Base-by-base conservation (phyloP, 2,888 invertebrate species). In the Exocentrus adspersus region DNA sequence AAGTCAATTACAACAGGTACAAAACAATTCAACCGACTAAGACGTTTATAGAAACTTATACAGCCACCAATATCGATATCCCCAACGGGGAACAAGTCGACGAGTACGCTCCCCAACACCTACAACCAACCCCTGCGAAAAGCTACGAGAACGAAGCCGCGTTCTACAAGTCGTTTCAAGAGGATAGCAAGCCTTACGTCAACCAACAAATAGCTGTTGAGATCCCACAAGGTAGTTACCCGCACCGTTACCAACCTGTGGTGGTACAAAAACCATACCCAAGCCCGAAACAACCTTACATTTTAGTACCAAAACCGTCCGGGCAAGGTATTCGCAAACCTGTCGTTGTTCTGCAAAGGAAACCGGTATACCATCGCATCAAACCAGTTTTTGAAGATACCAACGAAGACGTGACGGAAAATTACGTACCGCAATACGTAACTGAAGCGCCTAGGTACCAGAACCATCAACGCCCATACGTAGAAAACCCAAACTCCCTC, bases 61-160 rank as follows among this genome's bases (percentile, higher is more conserved):
- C 79, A 2, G 76, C 82, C 0, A 77, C 79, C 1, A 76, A 76
- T 60, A 79, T 82, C n/a, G 82, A 83, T 65, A 73, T 82, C 56
- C 71, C 78, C 3, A 64, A 42, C 16, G 69, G 62, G 14, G 62
- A 19, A 41, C 57, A 48, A 48, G 48, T n/a, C n/a, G n/a, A 24
- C 16, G 43, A 43, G 6, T 64, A 54, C 50, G 46, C 62, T 52
- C 21, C 37, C 5, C n/a, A 28, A 17, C 48, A 28, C 3, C 16
- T 28, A 1, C 28, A 58, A 2, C 28, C 30, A 59, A 51, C 41
- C 2, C 53, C 54, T 2, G 43, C 42, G 2, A 54, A 43, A 2
- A 42, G n/a, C n/a, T 42, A 51, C 10, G 50, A 50, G 17, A 48
- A 50, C 2, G 62, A 48, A 9, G 46, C 9, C 9, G 32, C 43